Base-by-base conservation (phyloP, 1,140 invertebrate genomes). In the Adelges cooleyi region DNA sequence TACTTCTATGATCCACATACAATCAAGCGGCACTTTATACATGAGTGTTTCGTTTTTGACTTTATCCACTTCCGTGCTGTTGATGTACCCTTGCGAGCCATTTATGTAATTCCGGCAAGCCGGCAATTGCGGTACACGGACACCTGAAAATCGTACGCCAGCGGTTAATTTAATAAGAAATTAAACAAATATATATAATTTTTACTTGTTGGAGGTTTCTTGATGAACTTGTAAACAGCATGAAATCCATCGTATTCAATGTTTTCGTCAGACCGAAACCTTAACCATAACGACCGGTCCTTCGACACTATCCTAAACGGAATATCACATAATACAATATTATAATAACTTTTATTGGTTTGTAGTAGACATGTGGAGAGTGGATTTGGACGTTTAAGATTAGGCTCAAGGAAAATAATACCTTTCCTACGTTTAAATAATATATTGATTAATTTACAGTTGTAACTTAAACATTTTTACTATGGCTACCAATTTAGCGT, bases 171-270 rank as follows among this genome's bases (percentile, higher is more conserved):
- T n/a, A n/a, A n/a, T n/a, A n/a, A n/a, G n/a, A n/a, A n/a, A n/a
- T n/a, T n/a, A n/a, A n/a, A n/a, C n/a, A n/a, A n/a, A n/a, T n/a
- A n/a, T n/a, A n/a, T n/a, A 33, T 6, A 33, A 33, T 33, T 33
- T 75, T 77, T 71, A 79, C 78, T 68, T 49, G 76, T 71, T 38
- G 76, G 76, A n/a, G 79, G 81, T 65, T 79, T 75, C 6, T 80
- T 78, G 40, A 86, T 74, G 73, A 80, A 85, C 52, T 76, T 79
- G 73, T 86, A 90, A 1, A 91, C 82, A 2, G 87, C 90, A 68
- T 81, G 82, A 74, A 95, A 94, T 2, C 91, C 91, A 17, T 75
- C 77, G 71, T 86, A 87, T 73, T 92, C 85, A 67, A 93, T 89
- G 69, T 84, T 87, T 65, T 87, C 86, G 71, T 95, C 90, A 1